Evolutionary conservation across 2,888 invertebrate species (phyloP), one percentile per base, ranked within the genome.

Genomic region (Chesias legatella): DNA sequence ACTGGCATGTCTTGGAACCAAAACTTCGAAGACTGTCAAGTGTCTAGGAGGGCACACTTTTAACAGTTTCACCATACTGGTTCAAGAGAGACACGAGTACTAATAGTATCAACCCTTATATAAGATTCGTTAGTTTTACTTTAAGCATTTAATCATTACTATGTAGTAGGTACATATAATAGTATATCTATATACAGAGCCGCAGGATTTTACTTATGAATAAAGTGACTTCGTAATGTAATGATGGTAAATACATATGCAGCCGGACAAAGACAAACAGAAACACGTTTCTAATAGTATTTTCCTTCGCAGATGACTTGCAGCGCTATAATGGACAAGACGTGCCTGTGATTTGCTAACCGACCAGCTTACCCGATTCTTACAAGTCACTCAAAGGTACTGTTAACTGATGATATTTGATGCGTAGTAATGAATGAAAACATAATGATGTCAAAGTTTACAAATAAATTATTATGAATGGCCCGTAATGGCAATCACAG

Each of bases 271-370:
- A 58, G 51, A 58, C 43, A 63, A 62, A 63, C 55, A 58, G 31
- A 54, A 51, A 50, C 49, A 49, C 38, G 53, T 33, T 35, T 43
- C 43, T 58, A 51, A 56, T 53, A 43, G 48, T 52, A 43, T 54
- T 59, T 44, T 58, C 53, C 32, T 54, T 31, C 37, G 39, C 43
- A 46, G 50, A 60, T 60, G 65, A 63, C 55, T 65, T 53, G 59
- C 58, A 64, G 56, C 48, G 57, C 21, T 35, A 59, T 76, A 75
- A 79, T 74, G 63, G 60, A 40, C 32, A 49, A 65, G 60, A 72
- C 76, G 72, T 77, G 76, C 76, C 74, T 67, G 51, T 59, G 58
- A 64, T 70, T 68, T 61, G 58, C 51, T 40, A 56, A 34, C 22
- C 25, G 25, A 47, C 41, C 43, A 48, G 56, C 54, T 45, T 25